Conservation (phyloP, 1,140 invertebrate genomes). For the Microplitis mediator region DNA sequence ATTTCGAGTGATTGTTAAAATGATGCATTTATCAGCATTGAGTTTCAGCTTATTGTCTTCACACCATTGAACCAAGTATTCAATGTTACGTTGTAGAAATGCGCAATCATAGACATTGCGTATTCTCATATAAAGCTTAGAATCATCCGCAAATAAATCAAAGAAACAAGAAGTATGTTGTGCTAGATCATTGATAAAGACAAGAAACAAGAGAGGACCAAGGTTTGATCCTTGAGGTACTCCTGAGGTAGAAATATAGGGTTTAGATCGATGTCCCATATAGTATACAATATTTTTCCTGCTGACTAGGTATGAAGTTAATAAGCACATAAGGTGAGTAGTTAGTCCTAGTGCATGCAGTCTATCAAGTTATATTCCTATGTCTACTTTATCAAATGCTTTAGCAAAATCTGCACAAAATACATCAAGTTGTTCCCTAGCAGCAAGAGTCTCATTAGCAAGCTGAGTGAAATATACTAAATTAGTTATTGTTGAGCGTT, state of each 20-base stretch:
- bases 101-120: neutral
- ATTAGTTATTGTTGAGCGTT: neutral
- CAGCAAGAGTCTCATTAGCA: neutral
- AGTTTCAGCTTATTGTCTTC: neutral
- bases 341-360: neutral
- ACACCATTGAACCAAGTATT: neutral
- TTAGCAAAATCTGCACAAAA: no score
- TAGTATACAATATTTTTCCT: neutral
- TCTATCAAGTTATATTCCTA: neutral
- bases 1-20: neutral
- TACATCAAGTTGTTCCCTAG: no score
- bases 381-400: neutral
- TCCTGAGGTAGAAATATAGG: neutral
- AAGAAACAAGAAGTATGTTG: neutral
- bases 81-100: neutral
- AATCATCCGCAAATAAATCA: neutral
- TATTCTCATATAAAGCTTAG: neutral
- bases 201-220: neutral
- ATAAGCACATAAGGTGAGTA: neutral
- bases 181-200: neutral
- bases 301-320: neutral
- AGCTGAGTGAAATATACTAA: neutral
- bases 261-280: neutral
- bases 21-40: neutral
- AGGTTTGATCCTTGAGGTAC: neutral